Conservation (phyloP, 1,140 invertebrate genomes). For the Gonioctena quinquepunctata region DNA sequence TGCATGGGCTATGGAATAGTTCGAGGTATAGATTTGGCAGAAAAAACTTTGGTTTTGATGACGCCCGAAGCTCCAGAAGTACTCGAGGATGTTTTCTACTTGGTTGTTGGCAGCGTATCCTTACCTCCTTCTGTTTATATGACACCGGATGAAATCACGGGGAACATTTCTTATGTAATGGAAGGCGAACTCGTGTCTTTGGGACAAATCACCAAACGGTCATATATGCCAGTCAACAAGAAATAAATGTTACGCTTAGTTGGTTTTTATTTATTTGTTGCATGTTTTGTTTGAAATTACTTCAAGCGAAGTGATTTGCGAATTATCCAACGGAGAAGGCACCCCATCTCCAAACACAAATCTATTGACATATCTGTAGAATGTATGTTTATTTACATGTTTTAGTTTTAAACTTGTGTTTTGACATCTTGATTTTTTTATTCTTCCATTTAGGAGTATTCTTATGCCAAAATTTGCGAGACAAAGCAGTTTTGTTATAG, state of each 20-base stretch:
- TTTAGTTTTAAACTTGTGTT: too few relatives aligned
- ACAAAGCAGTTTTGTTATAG: too few relatives aligned
- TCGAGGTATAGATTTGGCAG: conserved; percentile 39
- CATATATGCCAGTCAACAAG: conserved; percentile 31
- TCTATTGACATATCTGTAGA: too few relatives aligned
- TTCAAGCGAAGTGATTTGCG: too few relatives aligned
- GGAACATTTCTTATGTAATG: conserved; percentile 44
- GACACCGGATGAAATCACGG: conserved; percentile 32
- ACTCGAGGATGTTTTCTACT: conserved; percentile 41
- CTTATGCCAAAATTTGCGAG: too few relatives aligned
- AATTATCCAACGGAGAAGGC: too few relatives aligned
- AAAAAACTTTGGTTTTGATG: conserved; percentile 39
- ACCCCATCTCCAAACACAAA: too few relatives aligned
- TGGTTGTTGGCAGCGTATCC: conserved; percentile 40
- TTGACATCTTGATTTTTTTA: too few relatives aligned
- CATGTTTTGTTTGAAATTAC: too few relatives aligned
- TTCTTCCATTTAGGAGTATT: too few relatives aligned
- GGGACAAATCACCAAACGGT: conserved; percentile 43
- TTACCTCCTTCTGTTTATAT: conserved; percentile 49
- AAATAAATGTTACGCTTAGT: not conserved
- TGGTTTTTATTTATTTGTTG: not conserved
- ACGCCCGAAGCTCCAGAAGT: conserved; percentile 36
- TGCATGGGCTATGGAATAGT: conserved; percentile 48
- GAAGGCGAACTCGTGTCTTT: conserved; percentile 35
- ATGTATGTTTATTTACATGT: too few relatives aligned